These are phyloP conservation scores for Steinernema khuongi DNA, from an alignment of 1,140 invertebrate genomes.

Conservation along the genomic window DNA sequence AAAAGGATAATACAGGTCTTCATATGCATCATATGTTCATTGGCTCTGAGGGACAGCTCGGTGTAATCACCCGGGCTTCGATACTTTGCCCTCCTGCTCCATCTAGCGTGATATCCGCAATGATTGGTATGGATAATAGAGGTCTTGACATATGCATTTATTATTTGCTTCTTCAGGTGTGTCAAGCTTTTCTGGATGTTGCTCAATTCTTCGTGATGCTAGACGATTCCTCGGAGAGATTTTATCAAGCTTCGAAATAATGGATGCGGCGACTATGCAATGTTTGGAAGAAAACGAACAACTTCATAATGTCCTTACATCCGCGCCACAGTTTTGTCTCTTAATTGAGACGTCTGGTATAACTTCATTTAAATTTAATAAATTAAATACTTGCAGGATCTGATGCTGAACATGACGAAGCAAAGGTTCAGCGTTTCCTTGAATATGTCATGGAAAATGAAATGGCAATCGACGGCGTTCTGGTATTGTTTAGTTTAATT, in stretches of 20 bases:
- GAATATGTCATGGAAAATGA: constrained; percentile 69
- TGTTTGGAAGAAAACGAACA: constrained; percentile 31
- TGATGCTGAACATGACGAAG: constrained; percentile 73
- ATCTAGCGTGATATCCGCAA: constrained; percentile 74
- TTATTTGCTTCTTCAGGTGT: constrained; percentile 22
- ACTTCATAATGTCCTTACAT: constrained; percentile 24
- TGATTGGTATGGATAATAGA: constrained; percentile 72
- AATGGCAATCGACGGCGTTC: constrained; percentile 74
- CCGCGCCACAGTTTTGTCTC: constrained; percentile 22
- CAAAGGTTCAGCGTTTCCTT: constrained; percentile 76
- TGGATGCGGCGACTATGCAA: constrained; percentile 33
- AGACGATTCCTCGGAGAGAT: constrained; percentile 30
- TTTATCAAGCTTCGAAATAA: constrained; percentile 36
- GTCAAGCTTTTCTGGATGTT: constrained; percentile 33
- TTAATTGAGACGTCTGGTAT: constrained; percentile 38
- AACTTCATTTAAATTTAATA: constrained; percentile 16
- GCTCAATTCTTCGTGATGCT: constrained; percentile 23
- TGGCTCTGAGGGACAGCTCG: constrained; percentile 91
- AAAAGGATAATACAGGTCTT: constrained; percentile 96
- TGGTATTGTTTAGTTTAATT: constrained; percentile 70
- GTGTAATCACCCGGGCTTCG: constrained; percentile 83
- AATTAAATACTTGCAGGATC: constrained; percentile 68
- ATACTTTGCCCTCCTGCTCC: constrained; percentile 80
- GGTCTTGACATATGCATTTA: not conserved
- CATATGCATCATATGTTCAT: constrained; percentile 94